Base-by-base conservation (phyloP, 2,888 invertebrate genomes). In the Drosophila kuntzei region DNA sequence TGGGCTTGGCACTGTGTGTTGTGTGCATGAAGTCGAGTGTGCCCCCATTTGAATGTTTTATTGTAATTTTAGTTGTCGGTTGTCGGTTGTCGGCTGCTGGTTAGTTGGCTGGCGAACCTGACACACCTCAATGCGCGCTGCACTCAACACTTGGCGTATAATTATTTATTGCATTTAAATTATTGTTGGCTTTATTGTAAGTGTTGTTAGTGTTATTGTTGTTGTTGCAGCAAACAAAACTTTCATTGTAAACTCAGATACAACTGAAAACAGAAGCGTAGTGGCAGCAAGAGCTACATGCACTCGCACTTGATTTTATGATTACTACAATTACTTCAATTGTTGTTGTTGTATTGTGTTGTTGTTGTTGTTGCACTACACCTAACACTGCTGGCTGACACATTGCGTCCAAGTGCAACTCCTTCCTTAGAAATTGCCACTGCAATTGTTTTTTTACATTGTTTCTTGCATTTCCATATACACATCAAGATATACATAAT, bases 101-200 rank as follows among this genome's bases (percentile, higher is more conserved):
- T 61, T 76, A 76, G 83, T 60, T 67, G 69, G 80, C 57, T 67
- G 76, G 80, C 72, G 43, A 78, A 70, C 75, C 74, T 77, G 83
- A 80, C 88, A 84, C 83, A 84, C 83, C 83, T 88, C 83, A 88
- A 84, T 84, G 83, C 86, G 72, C 83, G 86, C 80, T 86, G 86
- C 86, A 88, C 88, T 88, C 83, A 89, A 83, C 84, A 85, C 87
- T 87, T 88, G 87, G 75, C 70, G 76, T 89, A 88, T 88, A 88
- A 88, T 88, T 88, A 88, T 90, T 88, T 88, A 88, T 88, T 89
- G 89, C 88, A 90, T 90, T 88, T 87, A 87, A 88, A 90, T 90
- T 83, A 86, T 89, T 89, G 80, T 89, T 77, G 72, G 65, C 67
- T 66, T 34, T 72, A 60, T 68, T 63, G 66, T 51, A 60, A 62